Base-by-base conservation (phyloP, 92 coral and sea anemone species). In the Phenganax subtilis region DNA sequence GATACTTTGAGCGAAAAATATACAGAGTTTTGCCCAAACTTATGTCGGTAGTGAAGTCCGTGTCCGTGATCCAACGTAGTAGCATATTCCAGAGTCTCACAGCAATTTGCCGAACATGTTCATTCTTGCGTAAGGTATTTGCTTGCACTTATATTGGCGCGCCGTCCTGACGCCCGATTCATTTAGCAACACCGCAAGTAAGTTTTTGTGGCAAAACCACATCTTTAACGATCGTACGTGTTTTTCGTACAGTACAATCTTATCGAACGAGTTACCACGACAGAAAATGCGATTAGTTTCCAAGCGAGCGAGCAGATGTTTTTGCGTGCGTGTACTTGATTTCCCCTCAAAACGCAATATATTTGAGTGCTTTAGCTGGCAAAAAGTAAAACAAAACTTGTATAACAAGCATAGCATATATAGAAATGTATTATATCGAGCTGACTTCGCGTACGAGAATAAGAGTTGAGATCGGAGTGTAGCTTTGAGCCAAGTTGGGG, bases 21-120 rank as follows among this genome's bases (percentile, higher is more conserved):
- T 5, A 76, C 68, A 76, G 63, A 70, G 20, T 57, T 59, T 76
- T 76, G 81, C 70, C 81, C 69, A 29, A 76, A 76, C 67, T 14
- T 75, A 53, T 75, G 55, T 8, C 77, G 63, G 55, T 56, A 8
- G 15, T 51, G 16, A 12, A 73, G 20, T 8, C 12, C 54, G 8
- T 54, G 30, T 6, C 37, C 12, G 52, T 12, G 52, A 14, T 73
- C 9, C 29, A 25, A 37, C 47, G 47, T 37, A 37, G 47, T 1
- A 37, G 47, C 47, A 37, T 37, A 37, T 37, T 37, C 47, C 47
- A 37, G 47, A 37, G 47, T 37, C 47, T 66, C 31, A 66, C 25
- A 27, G 20, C 72, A 17, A 8, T 68, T 68, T 10, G 52, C 29
- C 11, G 29, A 30, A 53, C 73, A 53, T 68, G 73, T 14, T 51